These are phyloP conservation scores for Datnioides undecimradiatus DNA, from an alignment of 2,113 vertebrate species.

Conservation along the genomic window DNA sequence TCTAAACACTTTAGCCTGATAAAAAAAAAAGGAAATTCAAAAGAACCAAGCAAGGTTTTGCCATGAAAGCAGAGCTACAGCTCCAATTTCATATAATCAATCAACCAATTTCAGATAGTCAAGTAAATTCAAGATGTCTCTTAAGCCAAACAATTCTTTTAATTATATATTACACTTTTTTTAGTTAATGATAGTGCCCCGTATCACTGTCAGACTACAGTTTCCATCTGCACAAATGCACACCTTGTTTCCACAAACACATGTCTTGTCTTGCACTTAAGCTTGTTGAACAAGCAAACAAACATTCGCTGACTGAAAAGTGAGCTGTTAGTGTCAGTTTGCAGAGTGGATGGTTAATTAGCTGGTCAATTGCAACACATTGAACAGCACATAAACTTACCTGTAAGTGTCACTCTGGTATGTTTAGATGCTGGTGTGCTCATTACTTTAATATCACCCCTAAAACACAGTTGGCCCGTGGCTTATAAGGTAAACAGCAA, in stretches of 20 bases:
- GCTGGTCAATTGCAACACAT: not conserved
- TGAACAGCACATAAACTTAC: not conserved
- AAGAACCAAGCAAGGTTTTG: not conserved
- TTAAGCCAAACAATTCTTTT: not conserved
- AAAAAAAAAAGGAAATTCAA: not conserved
- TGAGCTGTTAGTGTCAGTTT: not conserved
- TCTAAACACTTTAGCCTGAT: not conserved
- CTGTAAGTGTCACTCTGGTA: not conserved
- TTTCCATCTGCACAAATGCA: not conserved
- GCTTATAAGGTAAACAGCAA: not conserved
- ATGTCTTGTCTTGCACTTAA: not conserved
- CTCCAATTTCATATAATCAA: not conserved
- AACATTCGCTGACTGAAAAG: not conserved
- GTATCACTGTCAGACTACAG: not conserved
- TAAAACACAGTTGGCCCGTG: not conserved
- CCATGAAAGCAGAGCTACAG: not conserved
- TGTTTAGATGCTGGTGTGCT: not conserved
- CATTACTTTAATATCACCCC: not conserved
- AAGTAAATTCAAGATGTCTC: not conserved
- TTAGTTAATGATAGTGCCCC: not conserved
- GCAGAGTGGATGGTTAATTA: not conserved
- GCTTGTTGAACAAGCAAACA: not conserved
- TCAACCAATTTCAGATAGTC: not conserved
- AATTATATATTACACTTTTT: not conserved
- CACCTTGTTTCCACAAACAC: not conserved